phyloP scores from a whole-genome alignment of 2,113 vertebrate species.

The Eira barbara region DNA sequence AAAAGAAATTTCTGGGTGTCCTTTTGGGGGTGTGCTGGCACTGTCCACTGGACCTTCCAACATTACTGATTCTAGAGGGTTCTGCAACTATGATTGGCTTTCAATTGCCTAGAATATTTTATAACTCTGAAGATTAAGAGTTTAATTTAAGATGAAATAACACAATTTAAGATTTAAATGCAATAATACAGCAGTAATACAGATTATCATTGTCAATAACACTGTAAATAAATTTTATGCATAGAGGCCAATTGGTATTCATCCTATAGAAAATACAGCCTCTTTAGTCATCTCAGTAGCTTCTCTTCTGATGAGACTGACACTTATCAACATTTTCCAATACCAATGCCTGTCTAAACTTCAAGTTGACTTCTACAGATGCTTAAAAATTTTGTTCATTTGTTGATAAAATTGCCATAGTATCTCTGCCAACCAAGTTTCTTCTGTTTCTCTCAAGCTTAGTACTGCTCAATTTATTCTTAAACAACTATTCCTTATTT shows the following conservation, averaged over 20 bases:
- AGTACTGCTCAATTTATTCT: not conserved
- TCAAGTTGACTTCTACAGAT: not conserved
- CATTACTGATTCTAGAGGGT: not conserved
- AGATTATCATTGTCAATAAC: not conserved
- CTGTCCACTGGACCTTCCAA: rapidly evolving
- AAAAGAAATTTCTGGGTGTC: not conserved
- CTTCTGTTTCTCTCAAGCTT: not conserved
- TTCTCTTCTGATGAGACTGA: not conserved
- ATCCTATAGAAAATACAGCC: not conserved
- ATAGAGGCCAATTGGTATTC: not conserved
- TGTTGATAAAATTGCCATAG: not conserved
- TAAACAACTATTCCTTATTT: not conserved
- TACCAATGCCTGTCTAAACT: not conserved
- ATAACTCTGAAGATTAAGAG: not conserved
- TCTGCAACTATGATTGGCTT: not conserved
- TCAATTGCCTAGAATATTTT: not conserved
- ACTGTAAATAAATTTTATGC: not conserved
- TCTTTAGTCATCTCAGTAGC: not conserved
- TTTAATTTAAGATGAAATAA: not conserved
- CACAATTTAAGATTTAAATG: not conserved
- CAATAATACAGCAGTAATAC: not conserved
- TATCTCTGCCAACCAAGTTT: not conserved
- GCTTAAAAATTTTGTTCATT: not conserved
- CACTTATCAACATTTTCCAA: not conserved
- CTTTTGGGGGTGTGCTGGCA: not conserved